Base-by-base conservation (phyloP, 1,140 invertebrate species). In the Fopius arisanus region DNA sequence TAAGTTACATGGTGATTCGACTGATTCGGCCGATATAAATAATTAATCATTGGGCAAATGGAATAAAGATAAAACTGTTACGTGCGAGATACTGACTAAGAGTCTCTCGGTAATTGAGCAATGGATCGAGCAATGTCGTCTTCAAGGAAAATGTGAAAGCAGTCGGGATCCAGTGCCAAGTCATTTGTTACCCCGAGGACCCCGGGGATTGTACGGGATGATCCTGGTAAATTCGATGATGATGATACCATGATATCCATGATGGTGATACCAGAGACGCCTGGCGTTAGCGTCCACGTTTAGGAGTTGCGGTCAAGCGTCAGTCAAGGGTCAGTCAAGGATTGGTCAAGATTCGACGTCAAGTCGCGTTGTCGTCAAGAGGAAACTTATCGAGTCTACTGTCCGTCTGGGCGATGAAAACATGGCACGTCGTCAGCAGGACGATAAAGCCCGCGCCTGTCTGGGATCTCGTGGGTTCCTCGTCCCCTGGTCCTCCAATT, bases 1-100 rank as follows among this genome's bases (percentile, higher is more conserved):
- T 88, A 88, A 88, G 84, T 88, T 88, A 88, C 85, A 87, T 83
- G 77, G 76, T 83, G 74, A 83, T 79, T 76, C 78, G 75, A 71
- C 41, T 28, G 4, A 26, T 54, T 70, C 68, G 70, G 72, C 79
- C 72, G 67, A 40, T 85, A 86, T 86, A 78, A 73, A 78, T 78
- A 75, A 75, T 77, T 87, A 86, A 84, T 87, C 78, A 84, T 86
- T 86, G 80, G 80, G 85, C 76, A 84, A 84, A 33, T 16, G 28
- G 33, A n/a, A 16, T 29, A n/a, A 65, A 65, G 10, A 3, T 31
- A 65, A 29, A 23, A 65, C n/a, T 81, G 76, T 78, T 75, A 77
- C 74, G 75, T 77, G 80, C 78, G 79, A 81, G 79, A 74, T 82
- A 81, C 79, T 87, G 83, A 87, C 86, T 87, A 84, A 81, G 79